Evolutionary conservation across 2,113 vertebrate genomes (phyloP), one percentile per base, ranked within the genome.

Genomic region (Sylvilagus bachmani): DNA sequence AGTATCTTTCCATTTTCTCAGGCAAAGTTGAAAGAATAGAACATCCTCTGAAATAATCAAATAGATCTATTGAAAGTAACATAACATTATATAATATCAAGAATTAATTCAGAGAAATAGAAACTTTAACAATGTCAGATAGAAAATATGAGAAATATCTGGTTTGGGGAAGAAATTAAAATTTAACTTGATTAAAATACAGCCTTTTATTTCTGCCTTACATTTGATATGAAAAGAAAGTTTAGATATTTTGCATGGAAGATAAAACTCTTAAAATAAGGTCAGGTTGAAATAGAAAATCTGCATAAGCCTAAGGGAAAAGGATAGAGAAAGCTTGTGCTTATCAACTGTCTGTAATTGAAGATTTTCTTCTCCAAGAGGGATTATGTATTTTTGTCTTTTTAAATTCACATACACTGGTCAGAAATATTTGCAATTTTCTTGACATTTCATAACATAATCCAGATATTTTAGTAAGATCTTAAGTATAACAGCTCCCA

Each of bases 311-410:
- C 19, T 69, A 73, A 82, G 24, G 38, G 62, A 88, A 64, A 58
- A n/a, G 0, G 10, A 44, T 81, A 22, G 2, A 70, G 55, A 66
- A 62, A 1, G 8, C 0, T 24, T 27, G 7, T 88, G 2, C 19
- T 85, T 91, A 93, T 81, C 11, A 55, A 8, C 6, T 62, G 10
- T 64, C 80, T 1, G 4, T 67, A 91, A 89, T 49, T 89, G 16
- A 79, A 85, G 12, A 85, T 86, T 94, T 94, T 89, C 55, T 69
- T 90, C 33, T 95, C 9, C 75, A 95, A 80, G n/a, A 61, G 51
- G 10, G 29, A 31, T 79, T 74, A 64, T 51, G 13, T 86, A 71
- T 2, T 70, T n/a, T 44, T 77, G 2, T 49, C 16, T 71, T 74
- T 25, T 74, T 25, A 79, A 96, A 86, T 66, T 61, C 38, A 74